phyloP scores from a whole-genome alignment of 1,140 invertebrate species.

The Anadara kagoshimensis region DNA sequence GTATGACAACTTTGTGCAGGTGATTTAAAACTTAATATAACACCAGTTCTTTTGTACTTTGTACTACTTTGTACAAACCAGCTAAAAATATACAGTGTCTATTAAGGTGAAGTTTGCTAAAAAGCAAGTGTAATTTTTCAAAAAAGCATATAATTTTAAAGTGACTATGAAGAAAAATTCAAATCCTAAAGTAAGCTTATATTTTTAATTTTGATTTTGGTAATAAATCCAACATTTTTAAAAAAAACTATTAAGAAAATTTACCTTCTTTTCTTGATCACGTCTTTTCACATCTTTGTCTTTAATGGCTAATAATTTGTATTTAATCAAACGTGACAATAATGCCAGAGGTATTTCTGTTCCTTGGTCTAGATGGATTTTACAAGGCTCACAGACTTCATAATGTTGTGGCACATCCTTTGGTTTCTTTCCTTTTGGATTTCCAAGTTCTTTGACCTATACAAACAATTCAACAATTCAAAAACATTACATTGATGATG shows the following conservation, averaged over 20 bases:
- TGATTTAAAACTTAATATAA: too few relatives aligned
- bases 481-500: too few relatives aligned
- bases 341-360: slow-evolving; percentile 68
- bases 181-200: too few relatives aligned
- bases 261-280: slow-evolving; percentile 67
- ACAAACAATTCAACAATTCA: slow-evolving; percentile 2
- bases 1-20: too few relatives aligned
- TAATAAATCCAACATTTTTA: not conserved
- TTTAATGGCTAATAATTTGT: slow-evolving; percentile 67
- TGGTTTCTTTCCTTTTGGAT: slow-evolving; percentile 70
- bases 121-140: too few relatives aligned
- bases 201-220: too few relatives aligned
- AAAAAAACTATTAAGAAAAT: not conserved
- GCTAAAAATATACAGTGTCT: too few relatives aligned
- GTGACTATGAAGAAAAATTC: too few relatives aligned
- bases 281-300: slow-evolving; percentile 63
- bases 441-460: slow-evolving; percentile 68
- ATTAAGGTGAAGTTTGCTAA: too few relatives aligned
- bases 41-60: too few relatives aligned
- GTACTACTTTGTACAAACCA: too few relatives aligned
- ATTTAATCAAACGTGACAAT: slow-evolving; percentile 69
- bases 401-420: slow-evolving; percentile 66
- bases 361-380: slow-evolving; percentile 64
- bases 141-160: too few relatives aligned
- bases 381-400: slow-evolving; percentile 71